Conservation (phyloP, 2,797 vertebrate genomes). For the Sebastes paucispinis region DNA sequence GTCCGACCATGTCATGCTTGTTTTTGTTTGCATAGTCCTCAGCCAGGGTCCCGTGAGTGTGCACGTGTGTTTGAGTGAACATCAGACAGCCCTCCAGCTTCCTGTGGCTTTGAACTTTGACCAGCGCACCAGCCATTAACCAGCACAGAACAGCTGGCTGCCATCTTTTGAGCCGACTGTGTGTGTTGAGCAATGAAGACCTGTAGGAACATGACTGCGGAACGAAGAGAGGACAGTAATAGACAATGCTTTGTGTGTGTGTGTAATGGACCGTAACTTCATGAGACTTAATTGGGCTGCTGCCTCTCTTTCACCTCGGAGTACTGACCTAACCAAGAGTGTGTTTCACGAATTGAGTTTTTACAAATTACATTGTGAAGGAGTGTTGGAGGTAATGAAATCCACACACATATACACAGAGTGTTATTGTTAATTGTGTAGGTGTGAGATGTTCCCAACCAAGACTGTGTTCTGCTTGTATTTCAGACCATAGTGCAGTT, state of each 20-base stretch:
- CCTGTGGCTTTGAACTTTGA: slow-evolving; percentile 62
- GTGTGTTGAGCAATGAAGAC: slow-evolving; percentile 52
- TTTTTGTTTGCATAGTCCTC: slow-evolving; percentile 28
- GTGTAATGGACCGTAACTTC: slow-evolving; percentile 8
- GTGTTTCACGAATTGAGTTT: slow-evolving; percentile 4
- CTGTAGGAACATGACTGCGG: slow-evolving; percentile 41
- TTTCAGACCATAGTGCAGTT: not conserved
- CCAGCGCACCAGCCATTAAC: slow-evolving; percentile 8
- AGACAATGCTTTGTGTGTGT: not conserved
- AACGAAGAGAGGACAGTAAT: slow-evolving; percentile 25
- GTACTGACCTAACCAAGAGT: not conserved
- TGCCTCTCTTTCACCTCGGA: slow-evolving; percentile 9
- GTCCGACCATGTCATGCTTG: not conserved
- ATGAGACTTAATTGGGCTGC: not conserved
- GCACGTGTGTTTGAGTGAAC: not conserved
- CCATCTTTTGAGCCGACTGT: not conserved
- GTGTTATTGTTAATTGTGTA: not conserved
- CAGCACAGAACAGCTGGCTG: no score
- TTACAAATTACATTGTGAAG: not conserved
- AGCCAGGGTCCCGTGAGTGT: not conserved
- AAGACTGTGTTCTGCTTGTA: not conserved
- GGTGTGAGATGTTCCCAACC: not conserved
- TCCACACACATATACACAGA: not conserved
- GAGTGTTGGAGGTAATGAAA: not conserved
- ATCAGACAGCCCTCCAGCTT: slow-evolving; percentile 18